Evolutionary conservation across 1,140 invertebrate species (phyloP), one percentile per base, ranked within the genome.

Genomic region (Musca domestica): DNA sequence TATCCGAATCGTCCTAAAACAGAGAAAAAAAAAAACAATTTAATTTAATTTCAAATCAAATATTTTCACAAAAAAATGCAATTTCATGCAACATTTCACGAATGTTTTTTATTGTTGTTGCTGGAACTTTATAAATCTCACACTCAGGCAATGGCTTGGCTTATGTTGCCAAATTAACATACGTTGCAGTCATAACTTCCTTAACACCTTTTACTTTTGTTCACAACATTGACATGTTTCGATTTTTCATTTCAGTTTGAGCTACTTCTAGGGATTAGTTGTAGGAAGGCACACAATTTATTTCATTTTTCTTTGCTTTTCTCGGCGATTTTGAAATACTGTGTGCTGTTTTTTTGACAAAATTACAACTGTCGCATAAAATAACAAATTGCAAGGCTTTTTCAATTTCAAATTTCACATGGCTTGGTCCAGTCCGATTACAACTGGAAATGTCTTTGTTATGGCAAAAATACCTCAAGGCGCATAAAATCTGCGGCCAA

Each of bases 151-250:
- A 64, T 52, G 67, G 47, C 49, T 30, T 19, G 56, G 20, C 47
- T 54, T 52, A 71, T 27, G 23, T 66, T 66, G 64, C 22, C 51
- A 48, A 22, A 51, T 49, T 34, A 27, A 48, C 64, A 51, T 27
- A n/a, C 30, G 10, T 70, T 20, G 54, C 23, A 64, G 56, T 61
- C 56, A 34, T 61, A 61, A 61, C 56, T 61, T 61, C 27, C 27
- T 61, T 34, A 30, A 41, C 27, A 61, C 27, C 34, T 69, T 51
- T 72, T 68, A 68, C 65, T 67, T 65, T 61, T 64, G 58, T 54
- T 48, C 70, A 68, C 66, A 73, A 63, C 74, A 69, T 70, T 75
- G 70, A 70, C 72, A 72, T 66, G 71, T 72, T 72, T 67, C 70
- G 41, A 65, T 65, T 22, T 30, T 30, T 41, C 34, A 41, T 41